phyloP scores from a whole-genome alignment of 2,888 invertebrate species.

The Mythimna ferrago region DNA sequence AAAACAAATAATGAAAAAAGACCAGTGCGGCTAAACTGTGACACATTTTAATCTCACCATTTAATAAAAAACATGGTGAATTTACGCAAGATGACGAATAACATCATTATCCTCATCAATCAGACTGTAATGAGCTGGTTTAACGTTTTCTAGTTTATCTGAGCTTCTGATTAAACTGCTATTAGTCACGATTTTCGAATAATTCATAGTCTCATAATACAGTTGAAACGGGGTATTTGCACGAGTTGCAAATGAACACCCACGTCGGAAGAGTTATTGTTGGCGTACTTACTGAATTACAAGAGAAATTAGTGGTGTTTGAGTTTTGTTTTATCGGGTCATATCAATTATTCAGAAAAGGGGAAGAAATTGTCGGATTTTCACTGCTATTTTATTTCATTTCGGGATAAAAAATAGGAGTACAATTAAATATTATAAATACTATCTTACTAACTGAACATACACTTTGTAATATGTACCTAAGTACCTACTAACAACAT shows the following conservation, averaged over 20 bases:
- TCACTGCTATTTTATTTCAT: too few species aligned
- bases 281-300: conserved; percentile 39
- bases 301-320: conserved; percentile 25
- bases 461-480: too few species aligned
- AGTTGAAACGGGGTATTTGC: conserved; percentile 42
- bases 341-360: not conserved
- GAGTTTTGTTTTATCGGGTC: conserved; percentile 4
- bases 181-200: conserved; percentile 47
- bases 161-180: conserved; percentile 33
- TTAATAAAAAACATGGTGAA: conserved; percentile 3
- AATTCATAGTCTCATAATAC: conserved; percentile 24
- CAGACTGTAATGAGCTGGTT: conserved; percentile 29
- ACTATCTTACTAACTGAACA: too few species aligned
- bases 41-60: not conserved
- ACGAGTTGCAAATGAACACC: conserved; percentile 52
- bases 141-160: conserved; percentile 44
- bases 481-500: too few species aligned
- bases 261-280: conserved; percentile 41
- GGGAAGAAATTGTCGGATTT: not conserved
- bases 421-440: too few species aligned
- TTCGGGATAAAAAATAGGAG: too few species aligned
- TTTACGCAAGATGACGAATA: conserved; percentile 29
- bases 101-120: conserved; percentile 28
- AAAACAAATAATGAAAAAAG: too few species aligned
- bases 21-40: too few species aligned